Percentiles rank a stretch among this genome's conserved stretches.
Evolutionary conservation across 2,797 vertebrate genomes (phyloP).

Genomic region (Myotis pilosus): DNA sequence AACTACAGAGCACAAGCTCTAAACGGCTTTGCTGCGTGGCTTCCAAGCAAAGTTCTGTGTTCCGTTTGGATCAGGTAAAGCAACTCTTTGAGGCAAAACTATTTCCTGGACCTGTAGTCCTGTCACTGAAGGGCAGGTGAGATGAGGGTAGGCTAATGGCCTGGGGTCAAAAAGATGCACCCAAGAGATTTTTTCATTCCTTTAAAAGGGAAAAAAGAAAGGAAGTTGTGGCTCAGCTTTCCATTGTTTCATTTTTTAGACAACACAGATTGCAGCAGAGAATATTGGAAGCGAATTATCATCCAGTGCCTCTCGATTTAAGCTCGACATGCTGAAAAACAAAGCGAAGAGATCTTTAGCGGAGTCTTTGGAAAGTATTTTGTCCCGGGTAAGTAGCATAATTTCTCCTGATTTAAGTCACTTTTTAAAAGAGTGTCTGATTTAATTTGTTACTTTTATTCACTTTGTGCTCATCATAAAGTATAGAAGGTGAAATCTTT

Average conservation of each 20-base stretch:
- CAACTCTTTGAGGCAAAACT: background rate
- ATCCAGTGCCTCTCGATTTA: conserved; percentile 88
- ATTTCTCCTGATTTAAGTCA: background rate
- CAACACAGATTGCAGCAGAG: conserved; percentile 76
- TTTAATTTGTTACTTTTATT: background rate
- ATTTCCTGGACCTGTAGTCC: background rate
- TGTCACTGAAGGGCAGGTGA: background rate
- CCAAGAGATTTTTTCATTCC: background rate
- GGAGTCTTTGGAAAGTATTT: conserved; percentile 72
- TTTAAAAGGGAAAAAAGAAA: background rate
- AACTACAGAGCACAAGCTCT: background rate
- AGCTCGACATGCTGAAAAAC: conserved; percentile 93
- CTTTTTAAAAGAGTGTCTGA: background rate
- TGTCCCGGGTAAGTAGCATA: conserved; percentile 82
- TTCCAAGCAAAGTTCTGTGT: background rate
- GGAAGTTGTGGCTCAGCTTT: background rate
- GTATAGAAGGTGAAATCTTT: background rate
- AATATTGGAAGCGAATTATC: conserved; percentile 83
- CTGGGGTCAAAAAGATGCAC: background rate
- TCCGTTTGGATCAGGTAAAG: background rate
- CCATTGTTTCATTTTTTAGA: conserved; percentile 57
- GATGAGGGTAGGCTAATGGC: background rate
- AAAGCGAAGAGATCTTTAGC: conserved; percentile 95
- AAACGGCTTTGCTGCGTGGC: background rate
- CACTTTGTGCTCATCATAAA: background rate